Base-by-base conservation (phyloP, 2,888 invertebrate genomes). In the Neuroscelio doddi region DNA sequence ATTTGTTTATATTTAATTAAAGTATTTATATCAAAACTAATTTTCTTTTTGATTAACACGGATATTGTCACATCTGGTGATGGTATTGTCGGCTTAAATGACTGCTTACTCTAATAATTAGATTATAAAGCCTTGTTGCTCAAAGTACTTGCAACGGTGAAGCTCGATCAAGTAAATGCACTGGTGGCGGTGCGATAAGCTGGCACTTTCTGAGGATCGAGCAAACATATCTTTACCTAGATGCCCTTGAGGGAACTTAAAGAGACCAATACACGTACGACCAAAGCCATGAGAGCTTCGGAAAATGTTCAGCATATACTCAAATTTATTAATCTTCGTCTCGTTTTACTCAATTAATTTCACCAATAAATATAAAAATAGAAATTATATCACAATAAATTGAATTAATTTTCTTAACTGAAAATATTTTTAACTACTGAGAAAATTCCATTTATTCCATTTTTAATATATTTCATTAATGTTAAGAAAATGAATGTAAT, bases 211-310 rank as follows among this genome's bases (percentile, higher is more conserved):
- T 17, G 32, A 16, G 36, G 17, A 42, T 29, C 47, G 45, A 65
- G 50, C 61, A 66, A 62, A 62, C 57, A 32, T 62, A 49, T 50
- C 61, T 61, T 52, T 66, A 44, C 30, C 14, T 14, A 24, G 45
- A 50, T 52, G 53, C 46, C 62, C 45, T 39, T 38, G 27, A 47
- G 57, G 50, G 38, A 53, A 46, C 50, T 53, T 53, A 53, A 62
- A 62, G 58, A 50, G 62, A 51, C 45, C 42, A 44, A 66, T 64
- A 62, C 57, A 62, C 42, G 34, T n/a, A n/a, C n/a, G n/a, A n/a
- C n/a, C n/a, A 53, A 51, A 62, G 42, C 39, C 44, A 47, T 46
- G 56, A 50, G 47, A 45, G 36, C 21, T 21, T 5, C 21, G 21
- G 21, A 41, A 32, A 42, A 50, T 51, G 42, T 53, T 47, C 42